Percentiles rank a stretch among this genome's conserved stretches.
These are phyloP conservation scores for Brevimyrus niger DNA, from an alignment of 2,113 vertebrate species.

Conservation along the genomic window DNA sequence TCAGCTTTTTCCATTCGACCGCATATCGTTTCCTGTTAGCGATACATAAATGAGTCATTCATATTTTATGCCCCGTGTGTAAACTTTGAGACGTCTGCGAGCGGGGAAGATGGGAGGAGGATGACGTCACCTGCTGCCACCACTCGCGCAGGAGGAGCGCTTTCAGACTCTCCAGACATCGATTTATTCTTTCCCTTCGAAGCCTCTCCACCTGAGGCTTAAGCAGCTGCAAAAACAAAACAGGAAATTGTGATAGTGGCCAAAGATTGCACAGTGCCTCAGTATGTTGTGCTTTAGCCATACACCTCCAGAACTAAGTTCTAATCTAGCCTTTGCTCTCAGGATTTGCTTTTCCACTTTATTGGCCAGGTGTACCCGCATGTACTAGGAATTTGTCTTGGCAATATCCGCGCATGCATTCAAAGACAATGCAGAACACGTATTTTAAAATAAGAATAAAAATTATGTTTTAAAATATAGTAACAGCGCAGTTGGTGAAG, in stretches of 20 bases:
- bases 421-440: not conserved
- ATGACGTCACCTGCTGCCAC: slow-evolving; percentile 57
- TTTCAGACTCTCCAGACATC: slow-evolving; percentile 65
- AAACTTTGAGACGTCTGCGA: not conserved
- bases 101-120: not conserved
- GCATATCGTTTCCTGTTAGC: slow-evolving; percentile 53
- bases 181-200: slow-evolving; percentile 70
- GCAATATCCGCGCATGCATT: not conserved
- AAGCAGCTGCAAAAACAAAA: slow-evolving; percentile 48
- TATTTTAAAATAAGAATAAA: not conserved
- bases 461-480: not conserved
- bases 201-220: slow-evolving; percentile 74
- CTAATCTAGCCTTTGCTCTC: not conserved
- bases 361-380: not conserved
- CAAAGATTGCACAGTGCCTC: not conserved
- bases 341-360: not conserved
- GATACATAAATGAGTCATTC: not conserved
- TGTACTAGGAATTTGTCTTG: not conserved
- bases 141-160: slow-evolving; percentile 59
- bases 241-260: not conserved
- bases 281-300: not conserved
- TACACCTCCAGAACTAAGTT: not conserved
- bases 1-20: slow-evolving; percentile 71
- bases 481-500: not conserved
- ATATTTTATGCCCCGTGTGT: not conserved